A percentile compares a stretch with the other conserved stretches of the same genome.
Evolutionary conservation across 2,797 vertebrate species (phyloP).

Genomic region (Tamandua tetradactyla): DNA sequence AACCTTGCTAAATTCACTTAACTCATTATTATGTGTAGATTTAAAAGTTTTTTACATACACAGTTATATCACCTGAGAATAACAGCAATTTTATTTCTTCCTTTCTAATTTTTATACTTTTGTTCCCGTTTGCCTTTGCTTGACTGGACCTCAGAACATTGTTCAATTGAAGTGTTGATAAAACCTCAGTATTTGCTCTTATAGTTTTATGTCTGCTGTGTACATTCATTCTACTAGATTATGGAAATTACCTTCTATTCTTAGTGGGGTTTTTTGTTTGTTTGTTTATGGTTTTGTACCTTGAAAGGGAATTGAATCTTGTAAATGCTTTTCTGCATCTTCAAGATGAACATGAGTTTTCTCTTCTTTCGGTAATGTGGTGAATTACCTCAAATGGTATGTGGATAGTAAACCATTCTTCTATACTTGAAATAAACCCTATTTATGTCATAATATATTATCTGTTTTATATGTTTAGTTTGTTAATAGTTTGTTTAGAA

Average conservation of each 20-base stretch:
- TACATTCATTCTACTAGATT: too few species aligned
- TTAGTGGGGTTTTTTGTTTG: too few species aligned
- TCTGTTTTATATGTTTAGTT: neutral
- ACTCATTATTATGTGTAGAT: too few species aligned
- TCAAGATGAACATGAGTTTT: neutral
- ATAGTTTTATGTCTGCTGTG: neutral
- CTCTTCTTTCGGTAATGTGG: neutral
- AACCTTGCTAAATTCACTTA: neutral
- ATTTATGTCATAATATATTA: neutral
- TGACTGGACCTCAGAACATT: neutral
- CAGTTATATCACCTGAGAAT: neutral
- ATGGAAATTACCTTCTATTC: too few species aligned
- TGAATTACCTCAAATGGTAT: neutral
- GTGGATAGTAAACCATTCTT: neutral
- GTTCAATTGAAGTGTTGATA: neutral
- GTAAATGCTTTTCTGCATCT: neutral
- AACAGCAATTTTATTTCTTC: neutral
- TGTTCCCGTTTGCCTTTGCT: neutral
- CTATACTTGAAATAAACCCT: neutral
- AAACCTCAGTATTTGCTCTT: neutral
- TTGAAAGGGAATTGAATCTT: neutral
- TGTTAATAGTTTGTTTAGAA: neutral
- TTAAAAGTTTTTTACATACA: neutral
- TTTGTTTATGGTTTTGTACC: neutral
- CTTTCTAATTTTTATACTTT: neutral